Evolutionary conservation across 2,888 invertebrate genomes (phyloP).

Genomic region (Cerastis rubricosa): DNA sequence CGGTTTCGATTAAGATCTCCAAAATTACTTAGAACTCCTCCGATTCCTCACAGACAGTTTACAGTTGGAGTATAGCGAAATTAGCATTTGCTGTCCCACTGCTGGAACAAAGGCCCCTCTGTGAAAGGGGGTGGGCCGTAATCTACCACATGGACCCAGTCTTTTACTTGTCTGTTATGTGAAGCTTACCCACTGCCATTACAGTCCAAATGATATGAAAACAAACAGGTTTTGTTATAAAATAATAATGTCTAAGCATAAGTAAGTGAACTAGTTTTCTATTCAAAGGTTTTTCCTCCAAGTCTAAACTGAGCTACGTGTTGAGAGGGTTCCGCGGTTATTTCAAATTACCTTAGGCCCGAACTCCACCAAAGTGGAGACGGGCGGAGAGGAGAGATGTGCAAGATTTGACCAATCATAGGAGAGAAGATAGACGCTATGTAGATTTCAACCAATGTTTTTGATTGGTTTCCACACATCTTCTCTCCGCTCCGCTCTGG

Average conservation of each 20-base stretch:
- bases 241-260: constrained; percentile 3
- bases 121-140: not conserved
- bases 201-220: constrained; percentile 18
- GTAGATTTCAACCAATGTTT: too few relatives aligned
- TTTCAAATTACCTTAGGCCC: not conserved
- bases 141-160: not conserved
- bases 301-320: not conserved
- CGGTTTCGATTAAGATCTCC: not conserved
- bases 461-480: too few relatives aligned
- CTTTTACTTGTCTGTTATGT: not conserved
- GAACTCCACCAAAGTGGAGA: too few relatives aligned
- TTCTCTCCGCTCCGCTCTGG: too few relatives aligned
- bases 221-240: constrained; percentile 25
- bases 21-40: not conserved
- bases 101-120: not conserved
- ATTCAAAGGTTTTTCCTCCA: constrained; percentile 29
- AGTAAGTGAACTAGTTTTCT: constrained; percentile 19
- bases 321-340: not conserved
- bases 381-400: too few relatives aligned
- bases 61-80: not conserved
- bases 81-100: not conserved
- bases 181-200: not conserved
- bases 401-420: too few relatives aligned
- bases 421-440: too few relatives aligned
- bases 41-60: too few relatives aligned